Base-by-base conservation (phyloP, 2,797 vertebrate genomes). In the Pseudochaenichthys georgianus region DNA sequence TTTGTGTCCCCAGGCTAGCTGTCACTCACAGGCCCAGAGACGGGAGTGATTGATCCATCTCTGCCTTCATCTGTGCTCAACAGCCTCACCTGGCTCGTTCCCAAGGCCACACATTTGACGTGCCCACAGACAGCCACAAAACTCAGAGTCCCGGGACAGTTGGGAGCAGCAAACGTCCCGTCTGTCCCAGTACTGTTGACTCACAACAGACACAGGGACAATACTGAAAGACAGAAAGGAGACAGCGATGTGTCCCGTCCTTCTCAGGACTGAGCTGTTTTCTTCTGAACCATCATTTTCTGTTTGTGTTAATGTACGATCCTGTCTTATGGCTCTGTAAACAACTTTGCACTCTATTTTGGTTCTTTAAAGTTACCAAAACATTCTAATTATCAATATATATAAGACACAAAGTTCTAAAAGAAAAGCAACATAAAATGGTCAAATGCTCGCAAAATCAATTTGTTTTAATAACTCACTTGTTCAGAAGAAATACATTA, bases 11-110 rank as follows among this genome's bases (percentile, higher is more conserved):
- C 46, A 0, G 88, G 86, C 87, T 47, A 50, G 60, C 77, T 71
- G 86, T 81, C 88, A 58, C 61, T 86, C 86, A 81, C 7, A n/a
- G 0, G 64, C 69, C 60, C 74, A 3, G 48, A 77, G 78, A 73
- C 75, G 55, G 66, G 58, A 34, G 79, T 12, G 73, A 89, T 72
- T 86, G 90, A 90, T 90, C 77, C 73, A 55, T 78, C 73, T 77
- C 65, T 13, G 63, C 75, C 80, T 72, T 87, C 89, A 85, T 90
- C 83, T 77, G 72, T 2, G 69, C 78, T 87, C 79, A n/a, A 75
- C 80, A 78, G 72, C 77, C 61, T 90, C 89, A 92, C 90, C 89
- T 92, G 92, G 85, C 81, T 64, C 9, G 11, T 90, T 90, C 90
- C 88, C 92, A 86, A 86, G 82, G 73, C 65, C 45, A 64, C 64